Conservation (phyloP, 23 tunicate genomes). For the Ciona savignyi region DNA sequence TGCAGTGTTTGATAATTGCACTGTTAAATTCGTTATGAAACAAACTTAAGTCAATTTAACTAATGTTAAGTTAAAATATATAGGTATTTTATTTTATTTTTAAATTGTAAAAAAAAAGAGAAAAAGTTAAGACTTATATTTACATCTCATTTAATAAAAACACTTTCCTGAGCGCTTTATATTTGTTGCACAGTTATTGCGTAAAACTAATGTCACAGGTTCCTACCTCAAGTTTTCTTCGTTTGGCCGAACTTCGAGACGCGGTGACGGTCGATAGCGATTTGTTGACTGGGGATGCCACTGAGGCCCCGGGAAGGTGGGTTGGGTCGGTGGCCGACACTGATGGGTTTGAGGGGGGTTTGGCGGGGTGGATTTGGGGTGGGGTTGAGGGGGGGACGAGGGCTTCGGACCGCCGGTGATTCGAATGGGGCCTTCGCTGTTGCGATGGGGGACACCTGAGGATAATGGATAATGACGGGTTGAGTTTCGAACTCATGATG, state of each 20-base stretch:
- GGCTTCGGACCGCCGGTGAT: neutral
- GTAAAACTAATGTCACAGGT: no score
- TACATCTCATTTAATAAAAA: no score
- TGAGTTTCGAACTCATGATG: no score
- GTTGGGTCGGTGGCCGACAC: slow-evolving; percentile 26
- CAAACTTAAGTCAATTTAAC: no score
- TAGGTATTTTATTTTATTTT: no score
- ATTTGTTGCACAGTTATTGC: no score
- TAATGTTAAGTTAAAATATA: no score
- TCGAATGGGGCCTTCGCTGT: slow-evolving; percentile 3
- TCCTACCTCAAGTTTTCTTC: slow-evolving; percentile 9
- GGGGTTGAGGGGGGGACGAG: neutral
- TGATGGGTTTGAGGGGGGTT: neutral
- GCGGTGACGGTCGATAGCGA: neutral
- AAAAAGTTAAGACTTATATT: no score
- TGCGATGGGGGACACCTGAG: slow-evolving; percentile 39
- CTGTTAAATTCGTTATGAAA: no score
- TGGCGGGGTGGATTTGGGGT: neutral
- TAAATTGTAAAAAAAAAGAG: no score
- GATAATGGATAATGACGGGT: neutral
- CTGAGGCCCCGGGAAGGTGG: slow-evolving; percentile 31
- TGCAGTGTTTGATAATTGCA: no score
- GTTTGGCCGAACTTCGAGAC: neutral
- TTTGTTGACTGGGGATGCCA: neutral
- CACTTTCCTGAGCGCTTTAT: no score